Evolutionary conservation across 2,113 vertebrate genomes (phyloP).

Genomic region (Chamaea fasciata): DNA sequence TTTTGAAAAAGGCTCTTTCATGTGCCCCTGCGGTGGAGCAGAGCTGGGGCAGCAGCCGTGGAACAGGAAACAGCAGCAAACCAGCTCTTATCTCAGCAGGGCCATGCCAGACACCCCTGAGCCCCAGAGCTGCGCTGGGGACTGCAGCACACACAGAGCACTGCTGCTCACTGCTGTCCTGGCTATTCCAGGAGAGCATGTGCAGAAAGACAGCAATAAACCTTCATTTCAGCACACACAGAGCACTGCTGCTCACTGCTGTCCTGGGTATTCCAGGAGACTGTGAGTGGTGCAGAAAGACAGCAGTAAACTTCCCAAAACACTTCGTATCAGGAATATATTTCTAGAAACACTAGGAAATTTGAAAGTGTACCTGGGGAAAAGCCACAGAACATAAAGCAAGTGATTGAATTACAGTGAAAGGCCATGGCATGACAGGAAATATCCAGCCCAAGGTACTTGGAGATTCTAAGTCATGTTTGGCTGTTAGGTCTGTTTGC

Average conservation of each 20-base stretch:
- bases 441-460: neutral
- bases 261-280: neutral
- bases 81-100: fast-evolving
- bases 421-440: neutral
- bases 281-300: neutral
- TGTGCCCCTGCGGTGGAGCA: neutral
- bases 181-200: neutral
- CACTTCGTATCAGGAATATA: neutral
- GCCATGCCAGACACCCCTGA: neutral
- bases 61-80: neutral
- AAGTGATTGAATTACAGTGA: neutral
- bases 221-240: neutral
- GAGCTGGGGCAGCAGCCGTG: neutral
- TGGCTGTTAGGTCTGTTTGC: neutral
- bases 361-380: neutral
- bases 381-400: neutral
- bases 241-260: neutral
- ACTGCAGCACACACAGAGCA: neutral
- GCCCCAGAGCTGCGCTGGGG: neutral
- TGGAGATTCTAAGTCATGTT: neutral
- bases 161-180: neutral
- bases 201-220: neutral
- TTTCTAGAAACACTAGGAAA: neutral
- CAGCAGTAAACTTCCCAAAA: neutral
- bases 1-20: neutral